Conservation (phyloP, 1,140 invertebrate genomes). For the Lasioglossum baleicum region DNA sequence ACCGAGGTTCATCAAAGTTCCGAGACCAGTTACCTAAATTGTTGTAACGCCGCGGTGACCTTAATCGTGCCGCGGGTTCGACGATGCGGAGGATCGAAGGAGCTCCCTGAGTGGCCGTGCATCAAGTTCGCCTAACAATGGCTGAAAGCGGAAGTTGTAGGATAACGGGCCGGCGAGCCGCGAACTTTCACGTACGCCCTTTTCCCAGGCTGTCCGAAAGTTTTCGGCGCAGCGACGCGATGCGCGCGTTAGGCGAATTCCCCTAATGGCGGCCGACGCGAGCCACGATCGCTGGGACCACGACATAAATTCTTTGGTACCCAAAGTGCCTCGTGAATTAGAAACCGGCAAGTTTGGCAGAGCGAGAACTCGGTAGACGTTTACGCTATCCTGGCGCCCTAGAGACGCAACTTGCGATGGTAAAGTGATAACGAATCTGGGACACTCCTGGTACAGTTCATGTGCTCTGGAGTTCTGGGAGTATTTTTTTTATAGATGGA, state of each 20-base stretch:
- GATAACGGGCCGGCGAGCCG: neutral
- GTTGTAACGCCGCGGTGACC: neutral
- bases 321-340: neutral
- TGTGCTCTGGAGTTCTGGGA: no score
- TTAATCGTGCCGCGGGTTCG: neutral
- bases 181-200: conserved; percentile 2
- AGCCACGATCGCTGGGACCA: neutral
- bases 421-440: no score
- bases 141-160: neutral
- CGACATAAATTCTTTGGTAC: neutral
- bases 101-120: neutral
- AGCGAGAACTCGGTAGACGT: neutral
- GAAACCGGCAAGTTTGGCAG: neutral
- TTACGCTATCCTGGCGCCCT: no score
- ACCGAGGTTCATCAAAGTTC: neutral
- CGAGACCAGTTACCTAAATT: neutral
- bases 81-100: no score
- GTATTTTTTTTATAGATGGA: no score
- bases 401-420: no score
- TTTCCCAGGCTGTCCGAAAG: neutral
- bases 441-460: no score
- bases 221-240: neutral
- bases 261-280: neutral
- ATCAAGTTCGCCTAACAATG: conserved; percentile 35
- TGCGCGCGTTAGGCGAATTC: neutral